A percentile compares a stretch with the other conserved stretches of the same genome.
These are phyloP conservation scores for Charina bottae DNA, from an alignment of 2,113 vertebrate species.

Conservation along the genomic window DNA sequence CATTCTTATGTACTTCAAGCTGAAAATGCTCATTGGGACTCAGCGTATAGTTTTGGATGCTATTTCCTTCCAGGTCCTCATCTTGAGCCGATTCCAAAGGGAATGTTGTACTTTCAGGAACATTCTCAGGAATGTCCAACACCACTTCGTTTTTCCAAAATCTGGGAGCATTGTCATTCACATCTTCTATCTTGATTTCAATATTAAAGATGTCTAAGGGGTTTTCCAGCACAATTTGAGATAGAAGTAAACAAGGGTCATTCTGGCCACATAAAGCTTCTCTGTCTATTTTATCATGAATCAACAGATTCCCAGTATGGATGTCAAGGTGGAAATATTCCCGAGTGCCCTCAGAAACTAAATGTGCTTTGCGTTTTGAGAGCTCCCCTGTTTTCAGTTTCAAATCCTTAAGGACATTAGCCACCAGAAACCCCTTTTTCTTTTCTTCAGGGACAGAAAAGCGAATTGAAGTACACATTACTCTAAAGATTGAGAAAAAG, in stretches of 20 bases:
- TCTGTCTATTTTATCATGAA: too few species aligned
- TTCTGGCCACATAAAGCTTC: too few species aligned
- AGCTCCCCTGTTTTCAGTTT: constrained; percentile 52
- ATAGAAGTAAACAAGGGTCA: constrained; percentile 10
- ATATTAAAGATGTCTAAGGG: constrained; percentile 69
- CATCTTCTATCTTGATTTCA: constrained; percentile 69
- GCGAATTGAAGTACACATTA: constrained; percentile 49
- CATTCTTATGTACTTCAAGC: constrained; percentile 52
- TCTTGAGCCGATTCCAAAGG: constrained; percentile 77
- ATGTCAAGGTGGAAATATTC: constrained; percentile 52
- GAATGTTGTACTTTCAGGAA: constrained; percentile 71
- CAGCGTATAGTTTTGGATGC: too few species aligned
- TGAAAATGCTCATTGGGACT: neutral
- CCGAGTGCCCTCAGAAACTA: constrained; percentile 61
- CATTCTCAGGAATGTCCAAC: constrained; percentile 74
- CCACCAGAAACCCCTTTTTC: constrained; percentile 69
- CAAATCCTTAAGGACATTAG: constrained; percentile 68
- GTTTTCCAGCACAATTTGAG: constrained; percentile 70
- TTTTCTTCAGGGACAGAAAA: constrained; percentile 79
- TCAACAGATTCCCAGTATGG: too few species aligned
- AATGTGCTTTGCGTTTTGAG: neutral
- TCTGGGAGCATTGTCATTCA: constrained; percentile 71
- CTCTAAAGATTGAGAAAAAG: neutral
- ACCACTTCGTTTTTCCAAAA: constrained; percentile 64
- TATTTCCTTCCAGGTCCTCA: constrained; percentile 60